A percentile compares a stretch with the other conserved stretches of the same genome.
These are phyloP conservation scores for Goniozus legneri DNA, from an alignment of 1,140 invertebrate species.

Conservation along the genomic window DNA sequence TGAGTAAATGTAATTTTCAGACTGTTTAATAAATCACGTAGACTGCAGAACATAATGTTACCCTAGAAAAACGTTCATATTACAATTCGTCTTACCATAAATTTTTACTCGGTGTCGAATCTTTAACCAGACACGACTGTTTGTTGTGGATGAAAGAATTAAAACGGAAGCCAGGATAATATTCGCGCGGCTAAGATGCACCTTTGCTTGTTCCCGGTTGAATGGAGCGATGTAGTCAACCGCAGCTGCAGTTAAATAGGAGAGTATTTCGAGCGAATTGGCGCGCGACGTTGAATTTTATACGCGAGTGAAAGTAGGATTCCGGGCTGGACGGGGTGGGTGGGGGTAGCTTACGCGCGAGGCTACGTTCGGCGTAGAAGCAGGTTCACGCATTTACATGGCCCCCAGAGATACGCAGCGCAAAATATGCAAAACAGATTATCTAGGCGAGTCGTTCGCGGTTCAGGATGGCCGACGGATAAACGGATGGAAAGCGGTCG, in stretches of 20 bases:
- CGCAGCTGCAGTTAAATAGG: not conserved
- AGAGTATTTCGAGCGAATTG: slow-evolving; percentile 10
- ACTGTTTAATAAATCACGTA: not conserved
- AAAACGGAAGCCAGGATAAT: too few relatives aligned
- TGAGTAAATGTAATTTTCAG: too few relatives aligned
- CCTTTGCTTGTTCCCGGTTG: not conserved
- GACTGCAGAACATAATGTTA: not conserved
- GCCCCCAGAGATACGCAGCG: slow-evolving; percentile 15
- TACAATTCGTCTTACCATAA: too few relatives aligned
- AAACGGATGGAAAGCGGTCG: not conserved
- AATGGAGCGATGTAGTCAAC: not conserved
- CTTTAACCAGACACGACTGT: too few relatives aligned
- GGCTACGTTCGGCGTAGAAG: slow-evolving; percentile 15
- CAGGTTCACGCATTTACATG: slow-evolving; percentile 27
- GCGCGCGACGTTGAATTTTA: slow-evolving; percentile 18
- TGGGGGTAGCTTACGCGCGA: slow-evolving; percentile 12
- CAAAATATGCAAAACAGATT: slow-evolving; percentile 38
- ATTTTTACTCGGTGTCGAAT: too few relatives aligned
- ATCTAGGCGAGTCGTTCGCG: slow-evolving; percentile 22
- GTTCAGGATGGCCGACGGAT: slow-evolving; percentile 13
- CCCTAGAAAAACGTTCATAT: not conserved
- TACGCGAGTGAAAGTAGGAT: too few relatives aligned
- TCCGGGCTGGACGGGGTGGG: too few relatives aligned
- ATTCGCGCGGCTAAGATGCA: not conserved
- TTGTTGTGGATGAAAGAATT: too few relatives aligned